Conservation (phyloP, 53 echinoderm and acorn worm genomes). For the Crossaster papposus region DNA sequence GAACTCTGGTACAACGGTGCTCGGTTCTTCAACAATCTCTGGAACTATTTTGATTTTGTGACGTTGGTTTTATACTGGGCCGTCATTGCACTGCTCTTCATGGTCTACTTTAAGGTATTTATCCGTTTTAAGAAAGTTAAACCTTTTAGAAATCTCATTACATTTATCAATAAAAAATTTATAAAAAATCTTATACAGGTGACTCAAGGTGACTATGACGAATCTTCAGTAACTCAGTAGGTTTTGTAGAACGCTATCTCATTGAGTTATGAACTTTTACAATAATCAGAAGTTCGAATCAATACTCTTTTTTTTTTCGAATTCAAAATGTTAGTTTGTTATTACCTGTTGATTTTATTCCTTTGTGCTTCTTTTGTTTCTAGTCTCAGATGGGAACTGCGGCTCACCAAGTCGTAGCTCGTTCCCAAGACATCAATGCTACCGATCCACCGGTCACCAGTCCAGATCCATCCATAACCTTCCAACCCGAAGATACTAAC, state of each 20-base stretch:
- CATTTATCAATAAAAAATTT: neutral
- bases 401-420: constrained; percentile 60
- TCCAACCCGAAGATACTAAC: constrained; percentile 5
- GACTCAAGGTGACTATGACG: neutral
- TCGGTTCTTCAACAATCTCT: constrained; percentile 87
- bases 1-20: constrained; percentile 96
- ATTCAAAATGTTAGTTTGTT: too few relatives aligned
- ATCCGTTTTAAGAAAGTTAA: neutral
- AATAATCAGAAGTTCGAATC: too few relatives aligned
- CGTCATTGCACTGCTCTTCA: constrained; percentile 84
- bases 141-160: neutral
- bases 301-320: too few relatives aligned
- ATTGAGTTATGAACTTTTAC: too few relatives aligned
- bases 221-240: too few relatives aligned
- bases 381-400: constrained; percentile 56
- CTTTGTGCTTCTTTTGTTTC: neutral
- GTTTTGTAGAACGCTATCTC: too few relatives aligned
- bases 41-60: constrained; percentile 98
- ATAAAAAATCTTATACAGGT: neutral
- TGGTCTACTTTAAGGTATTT: constrained; percentile 80
- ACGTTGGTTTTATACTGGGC: constrained; percentile 91
- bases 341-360: neutral
- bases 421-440: constrained; percentile 65
- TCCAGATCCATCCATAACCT: constrained; percentile 46
- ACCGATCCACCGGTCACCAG: constrained; percentile 43